Evolutionary conservation across 1,140 invertebrate species (phyloP).

Genomic region (Lanistes nyassanus): DNA sequence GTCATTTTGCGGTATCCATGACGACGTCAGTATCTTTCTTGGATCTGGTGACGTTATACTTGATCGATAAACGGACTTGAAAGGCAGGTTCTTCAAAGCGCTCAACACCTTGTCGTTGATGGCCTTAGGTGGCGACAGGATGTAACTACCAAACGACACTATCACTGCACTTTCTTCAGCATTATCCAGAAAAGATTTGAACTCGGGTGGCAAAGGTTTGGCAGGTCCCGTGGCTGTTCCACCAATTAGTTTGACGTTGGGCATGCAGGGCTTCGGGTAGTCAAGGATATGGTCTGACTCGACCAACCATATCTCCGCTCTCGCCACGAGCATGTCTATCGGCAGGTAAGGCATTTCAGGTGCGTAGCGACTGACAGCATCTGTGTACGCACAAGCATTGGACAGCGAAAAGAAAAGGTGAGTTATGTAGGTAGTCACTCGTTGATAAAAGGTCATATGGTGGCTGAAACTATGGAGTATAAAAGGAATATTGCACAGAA

Average conservation of each 20-base stretch:
- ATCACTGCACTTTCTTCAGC: slow-evolving; percentile 35
- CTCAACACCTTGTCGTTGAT: slow-evolving; percentile 24
- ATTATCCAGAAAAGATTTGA: slow-evolving; percentile 28
- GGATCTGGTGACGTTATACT: slow-evolving; percentile 18
- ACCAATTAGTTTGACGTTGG: slow-evolving; percentile 45
- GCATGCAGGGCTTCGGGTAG: slow-evolving; percentile 35
- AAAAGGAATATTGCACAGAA: background rate
- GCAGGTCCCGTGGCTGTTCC: slow-evolving; percentile 27
- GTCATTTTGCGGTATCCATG: slow-evolving; percentile 52
- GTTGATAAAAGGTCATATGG: slow-evolving; percentile 21
- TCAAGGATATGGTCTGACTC: slow-evolving; percentile 42
- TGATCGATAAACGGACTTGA: slow-evolving; percentile 32
- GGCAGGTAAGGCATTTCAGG: slow-evolving; percentile 9
- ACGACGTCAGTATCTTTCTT: slow-evolving; percentile 30
- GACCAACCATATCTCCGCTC: slow-evolving; percentile 34
- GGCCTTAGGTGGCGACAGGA: slow-evolving; percentile 24
- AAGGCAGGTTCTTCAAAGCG: slow-evolving; percentile 26
- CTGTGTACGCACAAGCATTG: background rate
- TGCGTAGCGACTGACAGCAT: slow-evolving; percentile 7
- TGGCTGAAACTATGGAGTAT: background rate
- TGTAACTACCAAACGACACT: slow-evolving; percentile 39
- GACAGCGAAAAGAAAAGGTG: background rate
- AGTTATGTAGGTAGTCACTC: background rate
- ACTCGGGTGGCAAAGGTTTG: slow-evolving; percentile 18
- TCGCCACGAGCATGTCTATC: slow-evolving; percentile 1